Evolutionary conservation across 2,113 vertebrate species (phyloP).

Genomic region (Pantherophis guttatus): DNA sequence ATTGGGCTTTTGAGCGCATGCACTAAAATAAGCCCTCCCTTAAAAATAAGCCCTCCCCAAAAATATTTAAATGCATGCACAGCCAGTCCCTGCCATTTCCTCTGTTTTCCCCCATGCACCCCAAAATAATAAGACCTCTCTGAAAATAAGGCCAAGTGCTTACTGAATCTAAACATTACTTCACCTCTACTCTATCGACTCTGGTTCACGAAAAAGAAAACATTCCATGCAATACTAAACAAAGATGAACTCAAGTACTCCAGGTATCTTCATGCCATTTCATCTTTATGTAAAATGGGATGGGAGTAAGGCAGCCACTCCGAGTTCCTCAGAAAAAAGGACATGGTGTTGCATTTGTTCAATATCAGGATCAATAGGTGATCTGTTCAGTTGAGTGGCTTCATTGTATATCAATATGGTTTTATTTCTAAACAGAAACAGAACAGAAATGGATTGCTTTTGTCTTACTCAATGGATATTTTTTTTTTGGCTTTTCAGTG

Average conservation of each 20-base stretch:
- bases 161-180: background rate
- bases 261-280: background rate
- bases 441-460: background rate
- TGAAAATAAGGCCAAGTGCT: no score
- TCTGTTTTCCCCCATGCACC: no score
- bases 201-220: background rate
- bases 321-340: background rate
- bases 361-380: background rate
- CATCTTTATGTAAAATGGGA: background rate
- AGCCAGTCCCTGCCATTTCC: no score
- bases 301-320: background rate
- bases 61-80: no score
- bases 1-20: no score
- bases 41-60: no score
- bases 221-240: background rate
- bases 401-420: background rate
- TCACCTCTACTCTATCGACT: background rate
- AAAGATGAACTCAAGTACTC: background rate
- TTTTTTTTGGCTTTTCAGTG: background rate
- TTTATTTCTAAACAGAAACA: background rate
- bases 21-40: no score
- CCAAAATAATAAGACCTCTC: no score
- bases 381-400: background rate
- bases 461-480: background rate
- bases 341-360: background rate